Evolutionary conservation across 2,888 invertebrate genomes (phyloP).

Genomic region (Chrysopilus asiliformis): DNA sequence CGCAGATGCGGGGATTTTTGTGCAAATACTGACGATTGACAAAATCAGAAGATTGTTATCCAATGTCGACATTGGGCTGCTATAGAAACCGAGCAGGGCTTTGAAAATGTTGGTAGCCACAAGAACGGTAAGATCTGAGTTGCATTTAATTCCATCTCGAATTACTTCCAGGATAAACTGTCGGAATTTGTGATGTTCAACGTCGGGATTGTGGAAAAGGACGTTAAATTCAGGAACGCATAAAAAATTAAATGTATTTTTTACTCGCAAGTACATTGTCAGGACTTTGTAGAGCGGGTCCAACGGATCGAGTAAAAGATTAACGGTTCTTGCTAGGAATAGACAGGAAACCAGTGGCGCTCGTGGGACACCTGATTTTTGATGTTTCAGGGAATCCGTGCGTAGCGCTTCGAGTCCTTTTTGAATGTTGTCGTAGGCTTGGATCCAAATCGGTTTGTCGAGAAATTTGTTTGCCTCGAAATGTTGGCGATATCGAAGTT

Average conservation of each 20-base stretch:
- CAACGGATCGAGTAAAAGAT: slow-evolving; percentile 58
- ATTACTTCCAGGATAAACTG: slow-evolving; percentile 68
- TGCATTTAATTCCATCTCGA: slow-evolving; percentile 59
- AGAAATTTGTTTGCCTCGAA: slow-evolving; percentile 49
- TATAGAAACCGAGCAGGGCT: slow-evolving; percentile 58
- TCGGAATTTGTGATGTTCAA: slow-evolving; percentile 52
- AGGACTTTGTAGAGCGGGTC: slow-evolving; percentile 64
- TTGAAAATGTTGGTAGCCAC: slow-evolving; percentile 64
- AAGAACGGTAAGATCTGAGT: slow-evolving; percentile 58
- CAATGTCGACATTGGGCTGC: slow-evolving; percentile 46
- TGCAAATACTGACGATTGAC: slow-evolving; percentile 46
- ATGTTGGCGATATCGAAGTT: slow-evolving; percentile 60
- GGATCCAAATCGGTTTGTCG: slow-evolving; percentile 33
- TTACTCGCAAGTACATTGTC: slow-evolving; percentile 65
- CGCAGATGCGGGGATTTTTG: slow-evolving; percentile 49
- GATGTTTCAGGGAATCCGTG: slow-evolving; percentile 28
- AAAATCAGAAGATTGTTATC: slow-evolving; percentile 52
- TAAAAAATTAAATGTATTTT: slow-evolving; percentile 59
- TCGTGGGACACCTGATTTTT: slow-evolving; percentile 30
- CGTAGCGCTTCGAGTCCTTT: slow-evolving; percentile 26
- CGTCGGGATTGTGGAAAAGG: slow-evolving; percentile 66
- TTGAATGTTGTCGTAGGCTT: slow-evolving; percentile 33
- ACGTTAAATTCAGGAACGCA: slow-evolving; percentile 80
- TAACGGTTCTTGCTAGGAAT: slow-evolving; percentile 35
- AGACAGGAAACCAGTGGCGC: slow-evolving; percentile 29